Conservation (phyloP, 92 coral and sea anemone species). For the Zoanthus solanderi region DNA sequence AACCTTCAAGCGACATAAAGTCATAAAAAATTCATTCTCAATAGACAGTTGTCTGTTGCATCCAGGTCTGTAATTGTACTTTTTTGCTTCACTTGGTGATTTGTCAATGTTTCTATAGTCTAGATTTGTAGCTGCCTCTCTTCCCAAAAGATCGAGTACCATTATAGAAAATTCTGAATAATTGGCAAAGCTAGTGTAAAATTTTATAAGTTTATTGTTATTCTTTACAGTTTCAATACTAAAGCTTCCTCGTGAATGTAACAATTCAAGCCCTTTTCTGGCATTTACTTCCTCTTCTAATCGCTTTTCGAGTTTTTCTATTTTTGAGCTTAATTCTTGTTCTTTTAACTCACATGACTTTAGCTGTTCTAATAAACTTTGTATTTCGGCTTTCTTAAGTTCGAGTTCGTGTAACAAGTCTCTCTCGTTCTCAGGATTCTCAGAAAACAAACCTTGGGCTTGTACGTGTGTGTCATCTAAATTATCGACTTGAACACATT, state of each 20-base stretch:
- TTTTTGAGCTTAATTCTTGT: not conserved
- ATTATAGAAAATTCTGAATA: conserved; percentile 7
- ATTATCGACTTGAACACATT: not conserved
- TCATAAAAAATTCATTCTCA: conserved; percentile 23
- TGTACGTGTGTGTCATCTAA: not conserved
- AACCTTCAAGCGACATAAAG: conserved; percentile 1
- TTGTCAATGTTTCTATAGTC: conserved; percentile 2
- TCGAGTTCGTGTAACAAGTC: conserved; percentile 12
- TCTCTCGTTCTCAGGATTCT: not conserved
- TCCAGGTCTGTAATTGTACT: conserved; percentile 35
- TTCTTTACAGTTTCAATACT: conserved; percentile 40
- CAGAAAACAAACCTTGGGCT: too few relatives aligned
- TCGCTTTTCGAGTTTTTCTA: conserved; percentile 8
- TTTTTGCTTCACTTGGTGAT: not conserved
- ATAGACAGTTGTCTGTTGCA: conserved; percentile 34
- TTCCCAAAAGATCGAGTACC: conserved; percentile 41
- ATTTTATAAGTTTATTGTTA: conserved; percentile 44
- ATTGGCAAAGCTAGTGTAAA: conserved; percentile 50
- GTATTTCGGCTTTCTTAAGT: not conserved
- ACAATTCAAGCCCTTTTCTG: conserved; percentile 7
- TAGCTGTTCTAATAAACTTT: not conserved
- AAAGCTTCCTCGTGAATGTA: conserved; percentile 11
- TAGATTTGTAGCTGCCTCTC: conserved; percentile 38
- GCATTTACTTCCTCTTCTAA: conserved; percentile 11
- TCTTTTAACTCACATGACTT: not conserved